Evolutionary conservation across 2,113 vertebrate genomes (phyloP), one percentile per base, ranked within the genome.

Genomic region (Pseudorasbora parva): DNA sequence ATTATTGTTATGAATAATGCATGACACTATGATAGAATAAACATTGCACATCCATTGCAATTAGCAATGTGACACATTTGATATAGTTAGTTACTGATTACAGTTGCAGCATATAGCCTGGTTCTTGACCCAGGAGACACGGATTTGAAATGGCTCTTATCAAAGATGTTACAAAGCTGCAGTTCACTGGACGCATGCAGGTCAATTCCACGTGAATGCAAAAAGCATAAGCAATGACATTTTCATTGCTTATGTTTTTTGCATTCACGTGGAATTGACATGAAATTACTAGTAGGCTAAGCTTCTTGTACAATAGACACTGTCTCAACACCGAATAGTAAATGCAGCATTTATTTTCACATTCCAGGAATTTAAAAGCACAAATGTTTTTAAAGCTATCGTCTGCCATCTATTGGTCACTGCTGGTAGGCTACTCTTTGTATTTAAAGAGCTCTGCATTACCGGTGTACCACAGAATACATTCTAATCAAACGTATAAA

Each of bases 381-480:
- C 6, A 54, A 19, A 54, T 54, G 51, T 25, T 21, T 37, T 49
- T 45, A 33, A n/a, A 51, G 12, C 19, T 30, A 43, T 74, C 23
- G 68, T 47, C 81, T 80, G 85, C 68, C 81, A 83, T 75, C 85
- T 86, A 75, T 47, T 75, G 85, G 5, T 30, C 5, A 78, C 21
- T 51, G 19, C 5, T 14, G 54, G 6, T 8, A n/a, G n/a, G n/a
- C n/a, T n/a, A 57, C 51, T n/a, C 8, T 75, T 54, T 57, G 2
- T 8, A n/a, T 76, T 56, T 76, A 56, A 56, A 76, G 19, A 57
- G 49, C 27, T 54, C 25, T 73, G 45, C 8, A 19, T 51, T 47
- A 15, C 21, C 0, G 21, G 21, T 11, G 23, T 45, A 71, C 37
- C 10, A 11, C 37, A 8, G n/a, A 47, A 71, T 23, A 69, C 37